Percentiles rank a stretch among this genome's conserved stretches.
phyloP scores from a whole-genome alignment of 2,888 invertebrate genomes.

The Drosophila histrio region DNA sequence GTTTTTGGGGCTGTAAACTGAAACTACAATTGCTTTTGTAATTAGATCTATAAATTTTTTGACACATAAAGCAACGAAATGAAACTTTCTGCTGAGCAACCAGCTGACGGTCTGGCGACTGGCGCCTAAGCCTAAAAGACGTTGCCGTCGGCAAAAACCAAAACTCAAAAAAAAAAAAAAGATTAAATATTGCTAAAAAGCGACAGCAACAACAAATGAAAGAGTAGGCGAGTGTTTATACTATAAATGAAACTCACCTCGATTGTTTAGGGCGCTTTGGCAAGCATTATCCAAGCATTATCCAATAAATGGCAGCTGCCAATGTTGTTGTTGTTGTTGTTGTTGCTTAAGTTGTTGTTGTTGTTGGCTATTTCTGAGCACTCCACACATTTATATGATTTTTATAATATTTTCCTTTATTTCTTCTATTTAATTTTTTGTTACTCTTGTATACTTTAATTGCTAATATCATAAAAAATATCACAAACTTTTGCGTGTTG shows the following conservation, averaged over 20 bases:
- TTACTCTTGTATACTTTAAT: constrained; percentile 57
- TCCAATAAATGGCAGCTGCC: constrained; percentile 51
- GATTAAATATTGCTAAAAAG: neutral
- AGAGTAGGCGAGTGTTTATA: neutral
- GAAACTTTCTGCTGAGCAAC: constrained; percentile 48
- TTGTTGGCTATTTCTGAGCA: constrained; percentile 26
- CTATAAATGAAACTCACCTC: constrained; percentile 52
- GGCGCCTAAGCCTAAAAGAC: constrained; percentile 69
- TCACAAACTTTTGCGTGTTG: constrained; percentile 67
- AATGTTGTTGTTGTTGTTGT: constrained; percentile 9
- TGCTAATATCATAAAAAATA: constrained; percentile 79
- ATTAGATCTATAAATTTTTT: constrained; percentile 63
- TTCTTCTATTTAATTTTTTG: constrained; percentile 14
- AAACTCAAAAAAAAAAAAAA: constrained; percentile 9
- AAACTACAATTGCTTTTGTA: constrained; percentile 36
- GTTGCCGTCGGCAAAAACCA: constrained; percentile 65
- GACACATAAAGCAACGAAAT: constrained; percentile 46
- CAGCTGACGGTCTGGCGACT: constrained; percentile 16
- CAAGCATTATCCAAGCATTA: constrained; percentile 75
- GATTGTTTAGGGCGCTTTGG: constrained; percentile 44
- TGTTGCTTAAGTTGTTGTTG: neutral
- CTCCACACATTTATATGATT: constrained; percentile 54
- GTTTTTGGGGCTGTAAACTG: constrained; percentile 43
- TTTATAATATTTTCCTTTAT: too few relatives aligned
- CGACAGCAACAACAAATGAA: constrained; percentile 6